Evolutionary conservation across 2,797 vertebrate species (phyloP).

Genomic region (Arnoldichthys spilopterus): DNA sequence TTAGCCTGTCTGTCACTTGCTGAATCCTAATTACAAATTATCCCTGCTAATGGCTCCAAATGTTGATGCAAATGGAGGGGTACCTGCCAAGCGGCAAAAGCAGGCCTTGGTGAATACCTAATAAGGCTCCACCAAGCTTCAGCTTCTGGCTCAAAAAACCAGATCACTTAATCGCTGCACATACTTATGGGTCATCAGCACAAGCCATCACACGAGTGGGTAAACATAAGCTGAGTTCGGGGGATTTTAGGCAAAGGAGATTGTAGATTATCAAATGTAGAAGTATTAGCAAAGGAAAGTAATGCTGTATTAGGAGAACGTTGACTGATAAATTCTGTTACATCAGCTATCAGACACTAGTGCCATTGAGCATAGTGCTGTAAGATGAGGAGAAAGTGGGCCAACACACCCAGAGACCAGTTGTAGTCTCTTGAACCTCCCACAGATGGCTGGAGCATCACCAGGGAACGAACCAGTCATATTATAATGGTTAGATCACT

Average conservation of each 20-base stretch:
- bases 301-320: too few species aligned
- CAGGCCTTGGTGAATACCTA: conserved; percentile 61
- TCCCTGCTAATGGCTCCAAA: conserved; percentile 63
- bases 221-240: background rate
- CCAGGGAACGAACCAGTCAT: too few species aligned
- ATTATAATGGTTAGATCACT: too few species aligned
- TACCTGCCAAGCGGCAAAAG: conserved; percentile 64
- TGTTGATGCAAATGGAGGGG: conserved; percentile 63
- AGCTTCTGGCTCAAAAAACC: conserved; percentile 21
- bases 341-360: too few species aligned
- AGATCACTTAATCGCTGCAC: background rate
- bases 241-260: background rate
- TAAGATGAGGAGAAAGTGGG: too few species aligned
- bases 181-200: conserved; percentile 18
- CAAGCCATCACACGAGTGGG: background rate
- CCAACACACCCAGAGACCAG: too few species aligned
- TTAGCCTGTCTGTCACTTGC: conserved; percentile 63
- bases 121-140: conserved; percentile 35
- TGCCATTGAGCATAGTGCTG: too few species aligned
- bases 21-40: conserved; percentile 67
- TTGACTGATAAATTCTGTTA: too few species aligned
- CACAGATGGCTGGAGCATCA: too few species aligned
- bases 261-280: background rate
- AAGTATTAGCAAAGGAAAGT: background rate
- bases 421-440: too few species aligned